Evolutionary conservation across 2,113 vertebrate genomes (phyloP).

Genomic region (Lagenorhynchus albirostris): DNA sequence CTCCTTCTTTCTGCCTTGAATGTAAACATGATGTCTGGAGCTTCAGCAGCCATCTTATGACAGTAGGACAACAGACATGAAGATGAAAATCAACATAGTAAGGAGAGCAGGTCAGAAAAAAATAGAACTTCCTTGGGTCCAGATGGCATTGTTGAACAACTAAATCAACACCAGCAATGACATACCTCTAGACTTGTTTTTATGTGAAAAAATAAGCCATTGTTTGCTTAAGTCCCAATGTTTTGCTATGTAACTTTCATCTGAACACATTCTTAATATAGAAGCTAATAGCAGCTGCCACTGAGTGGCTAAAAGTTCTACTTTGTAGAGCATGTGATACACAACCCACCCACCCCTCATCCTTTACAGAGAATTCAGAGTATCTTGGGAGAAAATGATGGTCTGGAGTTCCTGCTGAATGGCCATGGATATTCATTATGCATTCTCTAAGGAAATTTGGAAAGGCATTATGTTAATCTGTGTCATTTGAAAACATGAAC

Average conservation of each 20-base stretch:
- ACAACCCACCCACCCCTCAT: not conserved
- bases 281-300: not conserved
- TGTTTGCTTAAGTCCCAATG: not conserved
- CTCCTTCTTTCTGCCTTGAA: not conserved
- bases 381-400: not conserved
- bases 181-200: not conserved
- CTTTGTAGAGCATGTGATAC: not conserved
- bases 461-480: not conserved
- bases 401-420: not conserved
- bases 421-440: not conserved
- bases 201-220: not conserved
- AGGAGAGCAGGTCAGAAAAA: not conserved
- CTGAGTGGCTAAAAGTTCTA: not conserved
- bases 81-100: not conserved
- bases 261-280: not conserved
- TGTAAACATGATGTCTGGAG: not conserved
- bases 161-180: not conserved
- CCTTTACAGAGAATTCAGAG: not conserved
- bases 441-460: conserved; percentile 19
- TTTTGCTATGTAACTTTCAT: not conserved
- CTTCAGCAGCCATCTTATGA: not conserved
- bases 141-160: not conserved
- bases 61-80: not conserved
- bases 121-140: not conserved
- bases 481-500: not conserved